These are phyloP conservation scores for Nasonia giraulti DNA, from an alignment of 1,140 invertebrate genomes.

Conservation along the genomic window DNA sequence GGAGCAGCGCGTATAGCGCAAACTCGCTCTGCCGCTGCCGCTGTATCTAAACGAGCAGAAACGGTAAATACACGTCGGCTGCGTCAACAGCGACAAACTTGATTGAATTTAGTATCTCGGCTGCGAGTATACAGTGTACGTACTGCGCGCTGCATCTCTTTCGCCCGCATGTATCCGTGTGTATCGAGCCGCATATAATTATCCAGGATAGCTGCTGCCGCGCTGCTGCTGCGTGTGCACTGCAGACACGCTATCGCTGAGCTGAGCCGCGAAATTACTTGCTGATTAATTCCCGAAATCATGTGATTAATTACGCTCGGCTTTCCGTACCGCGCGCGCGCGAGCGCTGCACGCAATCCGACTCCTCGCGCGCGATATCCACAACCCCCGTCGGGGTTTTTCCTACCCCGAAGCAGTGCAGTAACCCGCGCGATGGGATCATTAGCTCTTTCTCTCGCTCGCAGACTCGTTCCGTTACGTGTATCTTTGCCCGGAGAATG, in stretches of 20 bases:
- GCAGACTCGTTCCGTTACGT: conserved; percentile 32
- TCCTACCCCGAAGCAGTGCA: background rate
- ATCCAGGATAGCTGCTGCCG: background rate
- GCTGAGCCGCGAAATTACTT: conserved; percentile 33
- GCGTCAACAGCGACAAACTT: conserved; percentile 56
- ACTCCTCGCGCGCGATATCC: conserved; percentile 4
- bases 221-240: too few species aligned
- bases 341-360: background rate
- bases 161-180: background rate
- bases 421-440: conserved; percentile 12
- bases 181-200: conserved; percentile 25
- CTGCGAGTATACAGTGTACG: background rate
- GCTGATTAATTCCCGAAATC: conserved; percentile 43
- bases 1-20: background rate
- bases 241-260: conserved; percentile 17
- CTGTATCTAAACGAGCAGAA: conserved; percentile 47
- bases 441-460: background rate
- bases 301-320: conserved; percentile 32
- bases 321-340: conserved; percentile 3
- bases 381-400: background rate
- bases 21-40: background rate
- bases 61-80: conserved; percentile 55
- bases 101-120: conserved; percentile 50
- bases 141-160: background rate
- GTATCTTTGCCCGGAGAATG: background rate